phyloP scores from a whole-genome alignment of 2,113 vertebrate genomes.

The Cochlearius cochlearius region DNA sequence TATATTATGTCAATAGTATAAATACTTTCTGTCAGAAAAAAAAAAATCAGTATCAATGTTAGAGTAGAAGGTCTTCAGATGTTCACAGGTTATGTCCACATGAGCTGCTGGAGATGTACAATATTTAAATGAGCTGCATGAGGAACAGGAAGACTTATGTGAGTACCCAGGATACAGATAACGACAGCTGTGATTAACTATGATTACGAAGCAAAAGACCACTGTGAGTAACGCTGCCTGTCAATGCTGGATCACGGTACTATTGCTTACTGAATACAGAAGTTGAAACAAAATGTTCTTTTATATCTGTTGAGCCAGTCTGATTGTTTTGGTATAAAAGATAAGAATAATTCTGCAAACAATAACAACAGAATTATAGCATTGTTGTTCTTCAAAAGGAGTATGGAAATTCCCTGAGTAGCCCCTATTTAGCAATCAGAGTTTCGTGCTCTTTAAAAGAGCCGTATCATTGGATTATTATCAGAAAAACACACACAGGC shows the following conservation, averaged over 20 bases:
- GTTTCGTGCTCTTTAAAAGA: neutral
- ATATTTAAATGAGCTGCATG: neutral
- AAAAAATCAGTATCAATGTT: accelerated
- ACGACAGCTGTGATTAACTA: neutral
- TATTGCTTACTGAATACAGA: neutral
- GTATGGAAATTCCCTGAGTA: neutral
- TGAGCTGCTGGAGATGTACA: accelerated
- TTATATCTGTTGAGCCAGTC: neutral
- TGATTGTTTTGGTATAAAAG: neutral
- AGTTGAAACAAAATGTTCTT: neutral
- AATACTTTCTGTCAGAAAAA: neutral
- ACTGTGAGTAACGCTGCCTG: neutral
- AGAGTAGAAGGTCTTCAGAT: neutral
- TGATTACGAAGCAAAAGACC: neutral
- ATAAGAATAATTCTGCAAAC: neutral
- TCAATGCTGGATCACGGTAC: neutral
- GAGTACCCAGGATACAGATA: neutral
- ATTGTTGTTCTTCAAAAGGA: neutral
- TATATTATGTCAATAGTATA: neutral
- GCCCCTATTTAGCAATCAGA: neutral
- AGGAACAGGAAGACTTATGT: neutral
- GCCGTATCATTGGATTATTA: neutral
- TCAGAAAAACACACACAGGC: neutral
- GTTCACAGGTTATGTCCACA: neutral
- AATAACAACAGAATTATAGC: neutral